Evolutionary conservation across 2,113 vertebrate genomes (phyloP), one percentile per base, ranked within the genome.

Genomic region (Tetraodon nigroviridis): DNA sequence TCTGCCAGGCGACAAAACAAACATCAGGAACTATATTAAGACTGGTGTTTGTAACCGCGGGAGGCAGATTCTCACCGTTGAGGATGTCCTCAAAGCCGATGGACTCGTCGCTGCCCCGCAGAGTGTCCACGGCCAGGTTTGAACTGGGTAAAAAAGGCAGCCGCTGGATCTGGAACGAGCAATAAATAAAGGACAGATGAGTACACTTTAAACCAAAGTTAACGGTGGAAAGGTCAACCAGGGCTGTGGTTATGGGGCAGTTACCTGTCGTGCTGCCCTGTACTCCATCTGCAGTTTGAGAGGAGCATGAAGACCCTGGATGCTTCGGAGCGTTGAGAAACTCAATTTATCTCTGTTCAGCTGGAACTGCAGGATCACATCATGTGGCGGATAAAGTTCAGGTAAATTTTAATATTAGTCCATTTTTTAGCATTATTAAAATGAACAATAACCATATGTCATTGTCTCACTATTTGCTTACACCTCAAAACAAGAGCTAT

Each of bases 231-330:
- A 12, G 16, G 14, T 44, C 42, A 17, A 44, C 4, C 14, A 16
- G 14, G 42, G 15, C 42, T 17, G 15, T 44, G 2, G 14, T 17
- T 18, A 4, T 40, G 17, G 27, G n/a, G 10, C 7, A 10, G 12
- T 51, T 66, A 96, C 95, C 93, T 95, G 94, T 84, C 91, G 91
- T 17, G 91, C 93, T 40, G 95, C 94, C 74, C 90, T 93, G 85
- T 94, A 94, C 80, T 98, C 97, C 94, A 98, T 97, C 80, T 97
- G 94, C 51, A 97, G 80, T 78, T 97, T 97, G 20, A 97, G 88
- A 0, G 96, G 92, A 11, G 94, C 94, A 11, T 94, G 94, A 2
- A 95, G 87, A 72, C 95, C 95, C 87, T 96, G 97, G 80, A 96
- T 97, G 78, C 95, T 97, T 79, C 94, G 92, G 81, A 95, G 84